Evolutionary conservation across 2,797 vertebrate genomes (phyloP).

Genomic region (Peromyscus aztecus): DNA sequence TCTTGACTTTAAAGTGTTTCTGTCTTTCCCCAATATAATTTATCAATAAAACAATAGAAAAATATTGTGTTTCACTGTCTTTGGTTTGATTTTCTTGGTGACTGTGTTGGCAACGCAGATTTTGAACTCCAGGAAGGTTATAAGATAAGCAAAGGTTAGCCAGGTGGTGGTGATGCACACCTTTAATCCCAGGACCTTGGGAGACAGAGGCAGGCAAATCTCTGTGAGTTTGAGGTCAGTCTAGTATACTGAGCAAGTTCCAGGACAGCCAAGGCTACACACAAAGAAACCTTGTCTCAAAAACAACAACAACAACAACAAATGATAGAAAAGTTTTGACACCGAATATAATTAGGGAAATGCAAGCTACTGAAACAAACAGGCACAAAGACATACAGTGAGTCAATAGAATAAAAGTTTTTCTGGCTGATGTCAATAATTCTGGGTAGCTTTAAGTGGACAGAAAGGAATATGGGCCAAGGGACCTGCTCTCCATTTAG

Average conservation of each 20-base stretch:
- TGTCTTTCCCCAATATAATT: constrained; percentile 20
- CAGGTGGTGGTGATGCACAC: neutral
- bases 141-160: neutral
- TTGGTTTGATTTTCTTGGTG: neutral
- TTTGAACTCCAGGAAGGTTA: neutral
- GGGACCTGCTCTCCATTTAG: neutral
- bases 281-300: neutral
- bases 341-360: neutral
- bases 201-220: neutral
- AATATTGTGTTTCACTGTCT: neutral
- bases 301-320: too few relatives aligned
- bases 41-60: constrained; percentile 56
- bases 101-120: neutral
- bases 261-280: neutral
- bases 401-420: neutral
- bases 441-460: neutral
- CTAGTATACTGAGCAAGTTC: neutral
- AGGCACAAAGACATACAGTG: neutral
- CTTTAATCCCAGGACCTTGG: neutral
- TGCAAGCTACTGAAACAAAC: neutral
- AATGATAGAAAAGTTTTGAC: neutral
- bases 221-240: neutral
- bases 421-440: neutral
- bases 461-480: neutral
- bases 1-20: neutral